Evolutionary conservation across 2,113 vertebrate genomes (phyloP).

Genomic region (Oreochromis spilurus): DNA sequence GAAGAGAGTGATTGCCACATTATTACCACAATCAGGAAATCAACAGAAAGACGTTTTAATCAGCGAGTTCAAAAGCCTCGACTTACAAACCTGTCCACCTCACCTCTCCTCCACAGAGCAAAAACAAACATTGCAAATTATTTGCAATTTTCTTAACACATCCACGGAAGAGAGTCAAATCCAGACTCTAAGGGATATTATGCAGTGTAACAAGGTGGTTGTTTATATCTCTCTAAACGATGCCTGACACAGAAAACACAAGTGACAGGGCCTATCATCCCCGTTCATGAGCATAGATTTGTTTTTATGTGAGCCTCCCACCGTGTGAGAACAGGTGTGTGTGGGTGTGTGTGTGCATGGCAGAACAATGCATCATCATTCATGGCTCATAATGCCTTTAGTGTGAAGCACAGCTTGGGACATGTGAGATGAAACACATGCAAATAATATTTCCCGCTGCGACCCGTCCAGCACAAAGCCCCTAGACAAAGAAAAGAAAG

Average conservation of each 20-base stretch:
- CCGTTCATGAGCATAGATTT: background rate
- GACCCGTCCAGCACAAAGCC: background rate
- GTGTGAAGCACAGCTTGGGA: background rate
- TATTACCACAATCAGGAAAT: constrained; percentile 16
- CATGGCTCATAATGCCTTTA: background rate
- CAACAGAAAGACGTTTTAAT: background rate
- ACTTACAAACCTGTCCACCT: background rate
- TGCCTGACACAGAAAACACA: background rate
- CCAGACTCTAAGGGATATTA: background rate
- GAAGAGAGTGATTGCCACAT: constrained; percentile 15
- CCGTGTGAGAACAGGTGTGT: background rate
- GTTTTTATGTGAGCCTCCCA: background rate
- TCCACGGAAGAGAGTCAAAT: background rate
- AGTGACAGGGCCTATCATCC: background rate
- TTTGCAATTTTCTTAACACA: background rate
- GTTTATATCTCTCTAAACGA: background rate
- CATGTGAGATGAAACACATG: background rate
- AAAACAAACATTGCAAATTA: background rate
- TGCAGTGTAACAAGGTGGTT: background rate
- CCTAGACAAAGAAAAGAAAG: background rate
- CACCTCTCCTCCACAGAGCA: background rate
- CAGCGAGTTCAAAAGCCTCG: background rate
- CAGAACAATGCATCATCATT: background rate
- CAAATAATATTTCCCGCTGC: background rate
- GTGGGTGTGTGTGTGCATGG: background rate